phyloP scores from a whole-genome alignment of 2,888 invertebrate species.

The Apodemia zela region DNA sequence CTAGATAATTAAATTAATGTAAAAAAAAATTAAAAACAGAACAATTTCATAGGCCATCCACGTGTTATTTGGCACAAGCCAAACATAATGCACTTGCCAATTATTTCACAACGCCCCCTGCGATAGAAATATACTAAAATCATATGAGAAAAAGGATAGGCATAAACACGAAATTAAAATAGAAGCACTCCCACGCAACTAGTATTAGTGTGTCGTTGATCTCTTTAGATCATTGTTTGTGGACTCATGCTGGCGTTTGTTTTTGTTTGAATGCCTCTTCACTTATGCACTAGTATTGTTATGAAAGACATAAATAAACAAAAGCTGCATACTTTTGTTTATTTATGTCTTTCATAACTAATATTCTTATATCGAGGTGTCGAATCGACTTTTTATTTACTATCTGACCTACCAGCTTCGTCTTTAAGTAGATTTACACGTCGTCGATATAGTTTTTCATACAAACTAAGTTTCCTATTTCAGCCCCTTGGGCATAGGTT shows the following conservation, averaged over 20 bases:
- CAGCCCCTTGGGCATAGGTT: no score
- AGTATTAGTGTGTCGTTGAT: constrained; percentile 64
- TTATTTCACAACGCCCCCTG: constrained; percentile 62
- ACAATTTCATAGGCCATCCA: constrained; percentile 33
- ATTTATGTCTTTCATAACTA: no score
- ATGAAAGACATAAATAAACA: constrained; percentile 9
- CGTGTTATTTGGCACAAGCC: constrained; percentile 65
- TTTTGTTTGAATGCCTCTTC: constrained; percentile 32
- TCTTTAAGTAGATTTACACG: no score
- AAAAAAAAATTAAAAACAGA: constrained; percentile 12
- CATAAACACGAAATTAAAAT: constrained; percentile 63
- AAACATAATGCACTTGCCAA: constrained; percentile 60
- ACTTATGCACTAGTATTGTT: constrained; percentile 11
- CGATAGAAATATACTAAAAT: constrained; percentile 39
- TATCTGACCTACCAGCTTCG: no score
- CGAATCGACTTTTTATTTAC: background rate
- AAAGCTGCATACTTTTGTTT: no score
- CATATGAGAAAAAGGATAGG: constrained; percentile 37
- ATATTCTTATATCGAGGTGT: background rate
- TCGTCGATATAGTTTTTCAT: no score
- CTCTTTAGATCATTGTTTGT: constrained; percentile 53
- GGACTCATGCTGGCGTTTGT: constrained; percentile 49
- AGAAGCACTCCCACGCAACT: constrained; percentile 70
- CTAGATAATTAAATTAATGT: background rate
- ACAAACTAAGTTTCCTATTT: no score